Evolutionary conservation across 2,113 vertebrate species (phyloP), one percentile per base, ranked within the genome.

Genomic region (Emydura subglobosa): DNA sequence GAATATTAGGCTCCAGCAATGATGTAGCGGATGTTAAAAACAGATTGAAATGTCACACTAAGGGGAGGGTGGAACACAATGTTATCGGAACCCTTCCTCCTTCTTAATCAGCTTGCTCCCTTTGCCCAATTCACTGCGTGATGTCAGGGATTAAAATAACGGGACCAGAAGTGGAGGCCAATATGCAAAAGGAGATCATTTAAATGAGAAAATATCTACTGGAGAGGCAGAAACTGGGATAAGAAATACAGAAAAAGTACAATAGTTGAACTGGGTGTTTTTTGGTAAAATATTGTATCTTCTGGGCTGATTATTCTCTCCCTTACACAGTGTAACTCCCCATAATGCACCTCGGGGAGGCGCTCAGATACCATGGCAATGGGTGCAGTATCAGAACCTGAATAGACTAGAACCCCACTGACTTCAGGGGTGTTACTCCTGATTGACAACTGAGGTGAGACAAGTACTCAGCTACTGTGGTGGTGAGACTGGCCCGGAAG

Each of bases 21-120:
- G 93, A 76, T 79, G 95, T 92, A 96, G 89, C 87, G 92, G 97
- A 97, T 98, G 97, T 97, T 97, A 94, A 87, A 96, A 98, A 93
- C 93, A 87, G 88, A 95, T 88, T 1, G 5, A 97, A 95, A 96
- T 94, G 96, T 97, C 21, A 0, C 92, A 89, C 92, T 94, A 89
- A 95, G 95, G 91, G 91, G 68, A 85, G 93, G 88, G 95, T 87
- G 95, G 95, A 97, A 92, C 91, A 88, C 0, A 87, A 80, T 91
- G 97, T 96, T 94, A 98, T 86, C 88, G 78, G 92, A 97, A 95
- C 93, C 92, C 86, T 97, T 96, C 96, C 95, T 97, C 92, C 93
- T 94, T 88, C 93, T 72, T 88, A 68, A 72, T 88, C 94, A 95
- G 55, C 27, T 83, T 87, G 90, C 83, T 76, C 93, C 79, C 90